Evolutionary conservation across 2,888 invertebrate genomes (phyloP).

Genomic region (Plagiodera versicolora): DNA sequence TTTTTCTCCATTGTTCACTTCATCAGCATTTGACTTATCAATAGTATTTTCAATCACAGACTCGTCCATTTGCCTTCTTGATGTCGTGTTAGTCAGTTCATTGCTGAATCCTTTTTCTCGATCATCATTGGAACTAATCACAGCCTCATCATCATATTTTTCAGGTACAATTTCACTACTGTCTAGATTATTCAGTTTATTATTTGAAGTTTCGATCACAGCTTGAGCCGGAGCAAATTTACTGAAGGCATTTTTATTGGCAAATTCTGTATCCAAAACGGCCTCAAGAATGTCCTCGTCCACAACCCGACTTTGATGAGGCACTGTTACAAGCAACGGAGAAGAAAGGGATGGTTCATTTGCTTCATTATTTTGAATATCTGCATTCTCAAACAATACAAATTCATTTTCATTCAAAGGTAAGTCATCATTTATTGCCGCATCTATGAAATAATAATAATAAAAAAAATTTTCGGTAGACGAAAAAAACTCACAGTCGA

Average conservation of each 20-base stretch:
- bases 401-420: neutral
- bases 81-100: neutral
- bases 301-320: neutral
- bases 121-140: neutral
- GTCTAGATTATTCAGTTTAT: neutral
- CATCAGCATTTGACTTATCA: neutral
- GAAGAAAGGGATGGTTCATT: neutral
- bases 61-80: neutral
- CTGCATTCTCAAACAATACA: neutral
- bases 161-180: conserved; percentile 3
- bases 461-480: too few relatives aligned
- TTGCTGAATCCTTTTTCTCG: neutral
- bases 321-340: neutral
- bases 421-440: neutral
- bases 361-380: neutral
- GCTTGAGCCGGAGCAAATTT: neutral
- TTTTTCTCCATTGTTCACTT: neutral
- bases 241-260: neutral
- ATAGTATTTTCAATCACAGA: neutral
- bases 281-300: neutral
- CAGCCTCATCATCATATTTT: neutral
- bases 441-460: neutral
- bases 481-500: too few relatives aligned
- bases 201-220: neutral
- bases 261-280: neutral